Base-by-base conservation (phyloP, 2,113 vertebrate genomes). In the Pachycephala philippinensis region DNA sequence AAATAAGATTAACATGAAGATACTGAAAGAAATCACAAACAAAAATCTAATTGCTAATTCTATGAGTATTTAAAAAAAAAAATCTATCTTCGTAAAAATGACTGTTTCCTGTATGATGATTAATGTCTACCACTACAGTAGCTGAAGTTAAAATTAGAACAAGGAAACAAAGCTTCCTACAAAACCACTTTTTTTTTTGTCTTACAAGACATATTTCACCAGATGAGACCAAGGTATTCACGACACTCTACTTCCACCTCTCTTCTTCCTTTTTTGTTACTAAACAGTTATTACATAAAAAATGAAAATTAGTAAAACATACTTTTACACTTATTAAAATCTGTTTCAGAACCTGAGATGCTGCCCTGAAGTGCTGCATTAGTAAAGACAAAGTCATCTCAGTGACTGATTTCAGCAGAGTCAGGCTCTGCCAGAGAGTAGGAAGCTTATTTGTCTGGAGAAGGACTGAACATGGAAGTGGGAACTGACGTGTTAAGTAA, bases 111-210 rank as follows among this genome's bases (percentile, higher is more conserved):
- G 37, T 78, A 87, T 57, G 78, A 93, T 91, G 90, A 96, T 84
- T 96, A 93, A 90, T 26, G 31, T 84, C 85, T 96, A 70, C 57
- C 56, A 45, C 49, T 84, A 81, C 52, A 84, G 56, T 78, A 87
- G 57, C 83, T 75, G 45, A 69, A 82, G 65, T 53, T 90, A 96
- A 94, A 97, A 93, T 89, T 76, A 96, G 93, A 95, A 95, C 3
- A 6, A 37, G 49, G 90, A 93, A 95, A 96, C 22, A 89, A 84
- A 90, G 76, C 88, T 96, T 95, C 79, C 90, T 84, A 93, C 52
- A 23, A 86, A 96, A 75, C 52, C 59, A 63, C 68, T 6, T 68
- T 45, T 64, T 45, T 69, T 66, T 80, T 16, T 45, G 30, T 75
- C 60, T 84, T 47, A 60, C 20, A 57, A 64, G n/a, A 52, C 5